Percentiles rank a stretch among this genome's conserved stretches.
phyloP scores from a whole-genome alignment of 2,888 invertebrate species.

The Terebella lapidaria region DNA sequence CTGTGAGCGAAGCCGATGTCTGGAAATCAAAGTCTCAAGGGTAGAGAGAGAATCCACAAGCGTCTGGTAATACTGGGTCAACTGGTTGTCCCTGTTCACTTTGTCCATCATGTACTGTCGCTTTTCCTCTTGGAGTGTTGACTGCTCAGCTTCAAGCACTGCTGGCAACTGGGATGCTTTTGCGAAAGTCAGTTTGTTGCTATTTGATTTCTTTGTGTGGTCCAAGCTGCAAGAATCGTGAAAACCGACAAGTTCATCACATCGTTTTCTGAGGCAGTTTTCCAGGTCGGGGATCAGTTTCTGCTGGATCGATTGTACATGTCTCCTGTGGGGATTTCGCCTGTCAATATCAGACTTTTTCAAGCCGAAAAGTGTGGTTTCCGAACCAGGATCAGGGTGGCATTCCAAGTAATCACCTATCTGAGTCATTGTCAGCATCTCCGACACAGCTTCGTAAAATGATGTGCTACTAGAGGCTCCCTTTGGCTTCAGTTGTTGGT shows the following conservation, averaged over 20 bases:
- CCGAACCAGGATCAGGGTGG: constrained; percentile 34
- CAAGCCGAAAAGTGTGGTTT: constrained; percentile 39
- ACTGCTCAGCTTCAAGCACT: constrained; percentile 34
- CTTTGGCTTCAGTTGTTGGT: constrained; percentile 29
- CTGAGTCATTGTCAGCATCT: constrained; percentile 37
- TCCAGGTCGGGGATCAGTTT: constrained; percentile 43
- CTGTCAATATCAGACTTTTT: constrained; percentile 26
- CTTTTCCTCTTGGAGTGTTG: constrained; percentile 30
- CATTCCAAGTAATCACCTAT: constrained; percentile 39
- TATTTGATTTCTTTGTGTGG: constrained; percentile 17
- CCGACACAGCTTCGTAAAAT: constrained; percentile 38
- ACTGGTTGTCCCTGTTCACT: constrained; percentile 34
- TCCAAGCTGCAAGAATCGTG: constrained; percentile 21
- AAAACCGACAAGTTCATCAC: constrained; percentile 40
- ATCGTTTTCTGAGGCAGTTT: constrained; percentile 36
- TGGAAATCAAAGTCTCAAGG: constrained; percentile 35
- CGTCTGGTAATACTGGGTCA: constrained; percentile 40
- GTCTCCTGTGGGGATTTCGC: constrained; percentile 36
- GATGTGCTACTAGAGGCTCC: not conserved
- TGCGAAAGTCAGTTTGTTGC: constrained; percentile 30
- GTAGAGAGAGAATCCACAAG: constrained; percentile 34
- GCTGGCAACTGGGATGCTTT: constrained; percentile 41
- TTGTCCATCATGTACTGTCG: not conserved
- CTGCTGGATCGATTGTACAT: constrained; percentile 36
- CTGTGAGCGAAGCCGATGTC: constrained; percentile 34